Base-by-base conservation (phyloP, 2,888 invertebrate species). In the Nemurella pictetii region DNA sequence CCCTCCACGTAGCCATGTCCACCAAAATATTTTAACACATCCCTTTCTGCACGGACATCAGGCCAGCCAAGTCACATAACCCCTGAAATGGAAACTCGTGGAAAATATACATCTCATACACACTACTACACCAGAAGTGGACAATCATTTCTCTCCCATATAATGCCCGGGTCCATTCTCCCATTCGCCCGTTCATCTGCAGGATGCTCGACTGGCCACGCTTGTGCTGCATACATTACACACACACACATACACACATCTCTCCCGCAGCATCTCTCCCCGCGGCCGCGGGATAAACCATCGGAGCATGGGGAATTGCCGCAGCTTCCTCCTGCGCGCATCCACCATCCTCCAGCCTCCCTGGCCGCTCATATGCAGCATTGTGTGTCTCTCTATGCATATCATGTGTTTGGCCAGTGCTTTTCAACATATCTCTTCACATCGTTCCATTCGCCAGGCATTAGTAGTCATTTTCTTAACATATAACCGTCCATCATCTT, bases 291-390 rank as follows among this genome's bases (percentile, higher is more conserved):
- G 80, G 27, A n/a, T 28, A 28, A 55, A 74, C 81, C 85, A 74
- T 12, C 83, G 83, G 83, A 83, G 85, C 85, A 85, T 85, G 75
- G 26, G 84, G 74, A 85, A 84, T 85, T 36, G 85, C 77, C 85
- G 80, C 84, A 83, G 15, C 82, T 75, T 29, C 27, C 29, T 12
- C 75, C 25, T 26, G n/a, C n/a, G n/a, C n/a, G n/a, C n/a, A n/a
- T 75, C 15, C 55, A 3, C 55, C 55, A 7, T 20, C 12, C 9
- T 55, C 55, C 20, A 55, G 15, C 12, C 55, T 20, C 20, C n/a
- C n/a, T n/a, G 15, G 20, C 3, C 55, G 55, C 9, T 12, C 5
- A 2, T 20, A 25, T 75, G 75, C 26, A 15, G 29, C 20, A 35
- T 30, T 81, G 80, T 78, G 30, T 78, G 78, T n/a, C n/a, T n/a